Percentiles rank a stretch among this genome's conserved stretches.
phyloP scores from a whole-genome alignment of 2,113 vertebrate genomes.

The Furnarius figulus region DNA sequence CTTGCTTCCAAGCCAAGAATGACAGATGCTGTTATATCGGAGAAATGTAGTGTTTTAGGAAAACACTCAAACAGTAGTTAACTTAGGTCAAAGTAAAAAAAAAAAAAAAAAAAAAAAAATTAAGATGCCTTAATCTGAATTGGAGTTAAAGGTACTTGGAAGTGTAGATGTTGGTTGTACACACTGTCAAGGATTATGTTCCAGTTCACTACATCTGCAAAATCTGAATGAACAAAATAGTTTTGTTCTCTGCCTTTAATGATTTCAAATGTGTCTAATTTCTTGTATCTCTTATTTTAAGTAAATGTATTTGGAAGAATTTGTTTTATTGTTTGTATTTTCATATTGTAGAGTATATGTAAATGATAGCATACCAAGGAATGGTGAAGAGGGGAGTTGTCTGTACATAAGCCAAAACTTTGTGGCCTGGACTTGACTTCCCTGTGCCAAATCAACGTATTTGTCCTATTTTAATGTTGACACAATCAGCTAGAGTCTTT shows the following conservation, averaged over 20 bases:
- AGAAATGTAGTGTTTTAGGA: conserved; percentile 78
- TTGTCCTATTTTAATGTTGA: conserved; percentile 52
- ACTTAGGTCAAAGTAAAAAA: conserved; percentile 57
- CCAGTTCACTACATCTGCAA: background rate
- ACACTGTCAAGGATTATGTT: background rate
- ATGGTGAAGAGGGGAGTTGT: background rate
- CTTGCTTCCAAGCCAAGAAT: conserved; percentile 82
- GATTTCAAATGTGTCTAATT: background rate
- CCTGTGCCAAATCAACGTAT: conserved; percentile 38
- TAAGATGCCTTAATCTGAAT: conserved; percentile 17
- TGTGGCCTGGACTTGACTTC: conserved; percentile 4
- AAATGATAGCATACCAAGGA: conserved; percentile 2
- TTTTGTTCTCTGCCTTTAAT: background rate
- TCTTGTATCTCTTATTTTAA: background rate
- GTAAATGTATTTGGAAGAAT: background rate
- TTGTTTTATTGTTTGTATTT: background rate
- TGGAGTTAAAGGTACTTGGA: background rate
- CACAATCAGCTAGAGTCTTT: conserved; percentile 27
- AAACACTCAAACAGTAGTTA: conserved; percentile 70
- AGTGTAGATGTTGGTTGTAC: background rate
- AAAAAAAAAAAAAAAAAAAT: conserved; percentile 7
- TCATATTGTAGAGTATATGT: background rate
- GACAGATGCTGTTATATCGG: conserved; percentile 89
- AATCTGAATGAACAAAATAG: background rate
- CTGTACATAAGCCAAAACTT: conserved; percentile 23